These are phyloP conservation scores for Cardiocondyla obscurior DNA, from an alignment of 1,140 invertebrate species.

Conservation along the genomic window DNA sequence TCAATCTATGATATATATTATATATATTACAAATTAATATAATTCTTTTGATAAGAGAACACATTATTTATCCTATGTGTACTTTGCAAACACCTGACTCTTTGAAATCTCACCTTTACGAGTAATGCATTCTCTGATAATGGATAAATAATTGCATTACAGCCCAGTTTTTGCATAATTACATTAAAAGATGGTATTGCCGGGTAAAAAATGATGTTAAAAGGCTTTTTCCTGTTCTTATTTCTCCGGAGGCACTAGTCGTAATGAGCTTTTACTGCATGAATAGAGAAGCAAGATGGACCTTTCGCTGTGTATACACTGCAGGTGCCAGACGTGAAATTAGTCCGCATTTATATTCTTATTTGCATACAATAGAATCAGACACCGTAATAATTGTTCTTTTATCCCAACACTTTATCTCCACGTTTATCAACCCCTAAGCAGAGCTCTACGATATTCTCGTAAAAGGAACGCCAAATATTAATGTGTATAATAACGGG, in stretches of 20 bases:
- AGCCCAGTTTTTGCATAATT: conserved; percentile 50
- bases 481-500: conserved; percentile 16
- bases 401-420: conserved; percentile 64
- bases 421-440: conserved; percentile 23
- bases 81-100: not conserved
- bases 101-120: conserved; percentile 17
- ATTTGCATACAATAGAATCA: conserved; percentile 72
- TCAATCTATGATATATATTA: not conserved
- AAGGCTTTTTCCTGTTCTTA: conserved; percentile 63
- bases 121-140: conserved; percentile 55
- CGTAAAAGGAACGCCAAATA: not conserved
- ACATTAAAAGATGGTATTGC: conserved; percentile 60
- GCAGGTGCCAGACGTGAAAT: conserved; percentile 68
- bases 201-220: conserved; percentile 53
- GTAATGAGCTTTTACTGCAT: conserved; percentile 71
- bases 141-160: conserved; percentile 62
- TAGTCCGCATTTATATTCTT: conserved; percentile 71
- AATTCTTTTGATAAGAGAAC: conserved; percentile 43
- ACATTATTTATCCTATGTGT: not conserved
- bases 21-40: conserved; percentile 51
- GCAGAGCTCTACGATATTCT: not conserved
- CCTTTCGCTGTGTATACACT: conserved; percentile 48
- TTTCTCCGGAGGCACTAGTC: conserved; percentile 56
- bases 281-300: conserved; percentile 66
- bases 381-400: conserved; percentile 71